These are phyloP conservation scores for Neogale vison DNA, from an alignment of 2,113 vertebrate genomes.

Conservation along the genomic window DNA sequence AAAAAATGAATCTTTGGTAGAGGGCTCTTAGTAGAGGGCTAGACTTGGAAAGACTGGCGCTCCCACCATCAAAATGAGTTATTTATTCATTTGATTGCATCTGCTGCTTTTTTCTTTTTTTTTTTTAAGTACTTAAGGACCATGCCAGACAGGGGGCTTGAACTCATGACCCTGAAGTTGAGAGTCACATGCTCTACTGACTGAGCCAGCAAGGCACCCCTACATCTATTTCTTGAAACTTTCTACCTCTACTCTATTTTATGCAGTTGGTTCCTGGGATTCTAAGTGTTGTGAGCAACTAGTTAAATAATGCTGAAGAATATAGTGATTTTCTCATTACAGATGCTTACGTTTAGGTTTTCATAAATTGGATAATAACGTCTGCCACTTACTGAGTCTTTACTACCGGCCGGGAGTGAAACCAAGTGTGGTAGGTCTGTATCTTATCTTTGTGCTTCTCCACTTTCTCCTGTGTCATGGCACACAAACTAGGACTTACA, in stretches of 20 bases:
- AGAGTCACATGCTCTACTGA: neutral
- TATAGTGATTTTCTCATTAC: neutral
- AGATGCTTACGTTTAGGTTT: neutral
- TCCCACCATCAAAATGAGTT: neutral
- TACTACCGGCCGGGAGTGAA: neutral
- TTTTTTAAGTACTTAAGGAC: neutral
- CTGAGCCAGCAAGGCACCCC: neutral
- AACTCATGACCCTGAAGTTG: neutral
- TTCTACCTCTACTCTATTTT: neutral
- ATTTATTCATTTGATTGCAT: neutral
- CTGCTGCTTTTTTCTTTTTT: neutral
- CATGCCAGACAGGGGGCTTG: neutral
- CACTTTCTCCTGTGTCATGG: neutral
- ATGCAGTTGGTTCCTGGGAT: neutral
- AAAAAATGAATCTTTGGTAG: neutral
- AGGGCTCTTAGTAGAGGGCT: neutral
- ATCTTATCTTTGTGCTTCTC: neutral
- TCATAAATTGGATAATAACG: neutral
- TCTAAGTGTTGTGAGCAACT: neutral
- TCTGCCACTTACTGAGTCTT: neutral
- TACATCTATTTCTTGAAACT: neutral
- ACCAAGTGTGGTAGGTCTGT: neutral
- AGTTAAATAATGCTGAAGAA: neutral
- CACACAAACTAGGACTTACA: neutral
- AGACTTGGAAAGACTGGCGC: neutral